phyloP scores from a whole-genome alignment of 2,888 invertebrate species.

The Microplitis deprimator region DNA sequence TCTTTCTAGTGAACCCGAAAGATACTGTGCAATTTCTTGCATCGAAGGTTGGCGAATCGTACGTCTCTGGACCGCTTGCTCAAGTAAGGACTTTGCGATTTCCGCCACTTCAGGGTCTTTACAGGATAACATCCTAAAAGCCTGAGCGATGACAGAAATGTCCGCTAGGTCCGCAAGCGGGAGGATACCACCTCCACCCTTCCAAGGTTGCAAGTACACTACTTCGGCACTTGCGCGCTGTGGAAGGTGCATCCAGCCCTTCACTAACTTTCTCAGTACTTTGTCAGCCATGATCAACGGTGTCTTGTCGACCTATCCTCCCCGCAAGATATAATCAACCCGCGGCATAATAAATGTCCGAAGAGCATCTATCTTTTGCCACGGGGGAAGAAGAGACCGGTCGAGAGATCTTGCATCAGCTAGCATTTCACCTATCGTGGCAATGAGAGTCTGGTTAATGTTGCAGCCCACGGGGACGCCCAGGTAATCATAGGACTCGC shows the following conservation, averaged over 20 bases:
- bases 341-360: slow-evolving; percentile 56
- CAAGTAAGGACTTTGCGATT: no score
- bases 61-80: no score
- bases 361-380: slow-evolving; percentile 49
- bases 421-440: slow-evolving; percentile 48
- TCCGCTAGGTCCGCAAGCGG: slow-evolving; percentile 59
- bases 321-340: slow-evolving; percentile 57
- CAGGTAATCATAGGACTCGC: slow-evolving; percentile 58
- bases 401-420: slow-evolving; percentile 44
- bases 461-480: slow-evolving; percentile 60
- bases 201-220: slow-evolving; percentile 49
- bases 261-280: slow-evolving; percentile 47
- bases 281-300: slow-evolving; percentile 53
- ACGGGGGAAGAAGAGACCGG: slow-evolving; percentile 45
- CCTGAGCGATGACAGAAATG: no score
- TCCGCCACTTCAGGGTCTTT: no score
- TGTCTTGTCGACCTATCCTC: slow-evolving; percentile 52
- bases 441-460: slow-evolving; percentile 49
- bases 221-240: slow-evolving; percentile 57
- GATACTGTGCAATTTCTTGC: no score
- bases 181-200: slow-evolving; percentile 58
- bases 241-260: slow-evolving; percentile 60
- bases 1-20: no score
- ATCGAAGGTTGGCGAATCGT: no score
- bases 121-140: no score